Conservation (phyloP, 2,797 vertebrate genomes). For the Gymnodraco acuticeps region DNA sequence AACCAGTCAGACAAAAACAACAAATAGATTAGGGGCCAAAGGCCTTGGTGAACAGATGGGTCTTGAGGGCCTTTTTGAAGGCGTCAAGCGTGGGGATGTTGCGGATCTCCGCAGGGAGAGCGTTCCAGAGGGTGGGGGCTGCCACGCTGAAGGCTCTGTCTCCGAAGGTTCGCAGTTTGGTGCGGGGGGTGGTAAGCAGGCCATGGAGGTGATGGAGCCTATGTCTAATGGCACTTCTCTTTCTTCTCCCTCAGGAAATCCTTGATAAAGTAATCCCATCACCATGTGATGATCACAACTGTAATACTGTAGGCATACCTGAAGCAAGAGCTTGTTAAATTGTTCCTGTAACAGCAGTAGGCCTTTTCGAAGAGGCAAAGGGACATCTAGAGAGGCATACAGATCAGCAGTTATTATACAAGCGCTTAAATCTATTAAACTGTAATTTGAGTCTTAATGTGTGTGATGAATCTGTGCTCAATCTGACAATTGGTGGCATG, state of each 20-base stretch:
- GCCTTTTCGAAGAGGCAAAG: constrained; percentile 81
- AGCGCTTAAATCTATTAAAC: background rate
- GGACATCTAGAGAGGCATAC: constrained; percentile 73
- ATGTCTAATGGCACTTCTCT: background rate
- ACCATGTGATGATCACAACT: background rate
- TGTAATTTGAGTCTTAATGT: background rate
- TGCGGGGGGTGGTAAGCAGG: no score
- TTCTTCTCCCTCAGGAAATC: background rate
- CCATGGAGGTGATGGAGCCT: background rate
- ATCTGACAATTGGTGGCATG: background rate
- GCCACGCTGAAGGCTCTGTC: no score
- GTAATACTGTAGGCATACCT: constrained; percentile 68
- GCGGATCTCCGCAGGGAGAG: no score
- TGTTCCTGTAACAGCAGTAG: constrained; percentile 78
- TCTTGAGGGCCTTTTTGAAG: no score
- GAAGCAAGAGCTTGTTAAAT: constrained; percentile 81
- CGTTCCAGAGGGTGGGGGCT: no score
- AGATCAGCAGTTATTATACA: constrained; percentile 7
- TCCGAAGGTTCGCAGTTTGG: no score
- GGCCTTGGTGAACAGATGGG: no score
- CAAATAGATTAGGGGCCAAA: no score
- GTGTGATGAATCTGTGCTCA: background rate
- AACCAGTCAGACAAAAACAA: no score
- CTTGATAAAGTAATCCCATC: background rate
- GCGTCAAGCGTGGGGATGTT: no score